A percentile compares a stretch with the other conserved stretches of the same genome.
phyloP scores from a whole-genome alignment of 2,113 vertebrate species.

The Dromas ardeola region DNA sequence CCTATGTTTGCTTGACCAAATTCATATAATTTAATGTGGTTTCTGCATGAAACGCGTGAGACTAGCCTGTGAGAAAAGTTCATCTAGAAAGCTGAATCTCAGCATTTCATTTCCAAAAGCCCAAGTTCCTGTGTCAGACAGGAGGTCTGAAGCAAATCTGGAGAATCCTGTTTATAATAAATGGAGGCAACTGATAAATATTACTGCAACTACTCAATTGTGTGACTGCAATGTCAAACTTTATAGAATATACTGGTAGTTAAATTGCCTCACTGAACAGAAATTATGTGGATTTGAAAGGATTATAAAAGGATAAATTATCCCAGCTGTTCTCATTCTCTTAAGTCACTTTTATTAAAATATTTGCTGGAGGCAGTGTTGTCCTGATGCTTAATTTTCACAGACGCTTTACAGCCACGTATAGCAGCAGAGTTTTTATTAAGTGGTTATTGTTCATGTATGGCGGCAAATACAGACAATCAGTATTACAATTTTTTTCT shows the following conservation, averaged over 20 bases:
- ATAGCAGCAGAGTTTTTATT: background rate
- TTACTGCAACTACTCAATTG: constrained; percentile 1
- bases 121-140: background rate
- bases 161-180: constrained; percentile 17
- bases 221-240: constrained; percentile 33
- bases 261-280: constrained; percentile 26
- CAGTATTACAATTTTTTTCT: background rate
- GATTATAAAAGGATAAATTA: constrained; percentile 48
- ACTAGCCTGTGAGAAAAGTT: background rate
- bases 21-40: background rate
- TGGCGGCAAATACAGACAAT: background rate
- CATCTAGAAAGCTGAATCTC: background rate
- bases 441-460: background rate
- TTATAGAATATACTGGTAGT: background rate
- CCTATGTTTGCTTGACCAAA: background rate
- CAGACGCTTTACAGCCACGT: background rate
- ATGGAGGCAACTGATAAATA: background rate
- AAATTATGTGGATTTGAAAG: constrained; percentile 42
- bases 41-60: background rate
- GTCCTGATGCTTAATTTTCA: background rate
- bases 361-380: background rate
- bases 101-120: background rate
- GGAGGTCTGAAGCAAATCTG: background rate
- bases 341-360: constrained; percentile 18
- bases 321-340: constrained; percentile 3